Evolutionary conservation across 1,140 invertebrate genomes (phyloP).

Genomic region (Pinna nobilis): DNA sequence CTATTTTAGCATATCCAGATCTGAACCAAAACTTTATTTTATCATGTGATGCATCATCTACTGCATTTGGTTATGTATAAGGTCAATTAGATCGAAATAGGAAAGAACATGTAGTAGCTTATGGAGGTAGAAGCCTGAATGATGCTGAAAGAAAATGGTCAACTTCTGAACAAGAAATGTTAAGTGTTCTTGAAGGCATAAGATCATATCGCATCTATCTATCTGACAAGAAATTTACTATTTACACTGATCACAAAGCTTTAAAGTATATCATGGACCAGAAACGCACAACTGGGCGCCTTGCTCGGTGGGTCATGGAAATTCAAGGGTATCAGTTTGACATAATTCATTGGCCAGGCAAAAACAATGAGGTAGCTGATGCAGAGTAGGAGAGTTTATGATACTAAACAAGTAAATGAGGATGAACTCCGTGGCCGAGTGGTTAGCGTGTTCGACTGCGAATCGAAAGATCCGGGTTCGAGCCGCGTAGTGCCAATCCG

Average conservation of each 20-base stretch:
- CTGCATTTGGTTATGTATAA: constrained; percentile 30
- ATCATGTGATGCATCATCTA: constrained; percentile 32
- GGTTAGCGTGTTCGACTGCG: too few species aligned
- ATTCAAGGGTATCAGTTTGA: constrained; percentile 40
- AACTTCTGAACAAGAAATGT: constrained; percentile 27
- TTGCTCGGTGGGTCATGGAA: constrained; percentile 32
- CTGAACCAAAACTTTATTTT: constrained; percentile 36
- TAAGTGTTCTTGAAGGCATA: constrained; percentile 38
- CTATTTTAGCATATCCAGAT: constrained; percentile 41
- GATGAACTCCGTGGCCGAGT: neutral
- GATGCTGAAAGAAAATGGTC: constrained; percentile 29
- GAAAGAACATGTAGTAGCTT: constrained; percentile 31
- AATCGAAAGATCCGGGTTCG: constrained; percentile 20
- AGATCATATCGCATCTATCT: constrained; percentile 21
- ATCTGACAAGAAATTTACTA: constrained; percentile 13
- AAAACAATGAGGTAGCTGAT: constrained; percentile 22
- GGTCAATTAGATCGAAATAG: constrained; percentile 29
- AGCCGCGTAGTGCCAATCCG: too few species aligned
- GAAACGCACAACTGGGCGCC: constrained; percentile 5
- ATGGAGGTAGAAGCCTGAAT: constrained; percentile 31
- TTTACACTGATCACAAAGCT: constrained; percentile 36
- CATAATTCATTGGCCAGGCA: constrained; percentile 17
- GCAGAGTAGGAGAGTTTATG: constrained; percentile 15
- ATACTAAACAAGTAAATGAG: neutral
- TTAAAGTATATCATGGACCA: constrained; percentile 8